phyloP scores from a whole-genome alignment of 2,888 invertebrate species.

The Tenthredo livida region DNA sequence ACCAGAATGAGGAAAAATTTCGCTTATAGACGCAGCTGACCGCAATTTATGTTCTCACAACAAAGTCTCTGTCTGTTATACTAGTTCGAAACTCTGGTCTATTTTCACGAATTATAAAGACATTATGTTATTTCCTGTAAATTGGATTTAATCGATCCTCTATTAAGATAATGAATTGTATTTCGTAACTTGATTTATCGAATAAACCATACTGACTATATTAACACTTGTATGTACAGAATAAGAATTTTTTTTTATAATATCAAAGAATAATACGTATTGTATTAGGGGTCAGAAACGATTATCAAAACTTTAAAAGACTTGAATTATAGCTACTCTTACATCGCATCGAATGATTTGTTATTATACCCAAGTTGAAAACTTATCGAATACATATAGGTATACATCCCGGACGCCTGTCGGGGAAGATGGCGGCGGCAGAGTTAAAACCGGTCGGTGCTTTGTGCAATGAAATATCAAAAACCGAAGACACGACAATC shows the following conservation, averaged over 20 bases:
- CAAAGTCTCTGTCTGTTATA: background rate
- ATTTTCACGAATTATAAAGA: background rate
- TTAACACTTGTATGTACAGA: background rate
- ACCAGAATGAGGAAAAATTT: background rate
- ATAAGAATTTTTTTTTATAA: background rate
- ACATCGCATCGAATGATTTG: conserved; percentile 19
- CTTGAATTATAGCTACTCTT: background rate
- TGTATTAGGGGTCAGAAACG: background rate
- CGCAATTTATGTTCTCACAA: background rate
- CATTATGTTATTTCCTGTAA: background rate
- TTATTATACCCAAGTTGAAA: conserved; percentile 43
- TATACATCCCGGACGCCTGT: conserved; percentile 41
- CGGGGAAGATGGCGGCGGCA: conserved; percentile 65
- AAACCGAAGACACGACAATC: conserved; percentile 59
- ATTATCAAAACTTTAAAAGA: background rate
- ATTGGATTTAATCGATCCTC: background rate
- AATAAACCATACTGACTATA: background rate
- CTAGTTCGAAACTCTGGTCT: background rate
- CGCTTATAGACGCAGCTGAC: background rate
- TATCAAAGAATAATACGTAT: background rate
- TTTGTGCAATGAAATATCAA: conserved; percentile 61
- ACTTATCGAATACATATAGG: conserved; percentile 43
- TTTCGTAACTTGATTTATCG: background rate
- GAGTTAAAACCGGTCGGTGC: conserved; percentile 65
- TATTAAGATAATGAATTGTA: background rate